phyloP scores from a whole-genome alignment of 2,797 vertebrate genomes.

The Triplophysa bombifrons region DNA sequence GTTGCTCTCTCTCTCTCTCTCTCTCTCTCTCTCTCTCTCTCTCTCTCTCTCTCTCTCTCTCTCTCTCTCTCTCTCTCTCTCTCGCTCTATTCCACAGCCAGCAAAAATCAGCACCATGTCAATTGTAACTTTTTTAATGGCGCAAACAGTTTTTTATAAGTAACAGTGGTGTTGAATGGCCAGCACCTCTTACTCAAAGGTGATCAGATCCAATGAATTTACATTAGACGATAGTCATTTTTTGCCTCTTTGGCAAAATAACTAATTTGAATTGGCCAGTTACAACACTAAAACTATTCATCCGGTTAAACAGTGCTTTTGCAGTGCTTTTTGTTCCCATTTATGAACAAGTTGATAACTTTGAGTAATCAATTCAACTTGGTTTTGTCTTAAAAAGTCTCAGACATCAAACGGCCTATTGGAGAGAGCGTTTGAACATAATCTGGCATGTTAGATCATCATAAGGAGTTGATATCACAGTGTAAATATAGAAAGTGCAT shows the following conservation, averaged over 20 bases:
- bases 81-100: conserved; percentile 16
- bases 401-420: neutral
- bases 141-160: conserved; percentile 8
- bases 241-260: neutral
- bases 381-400: neutral
- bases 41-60: conserved; percentile 28
- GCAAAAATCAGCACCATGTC: conserved; percentile 13
- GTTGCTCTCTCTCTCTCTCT: conserved; percentile 32
- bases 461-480: conserved; percentile 78
- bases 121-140: conserved; percentile 45
- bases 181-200: neutral
- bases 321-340: neutral
- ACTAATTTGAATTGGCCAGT: neutral
- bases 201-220: neutral
- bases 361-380: neutral
- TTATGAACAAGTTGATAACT: neutral
- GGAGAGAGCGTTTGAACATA: conserved; percentile 33
- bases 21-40: conserved; percentile 28
- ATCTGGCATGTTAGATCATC: conserved; percentile 60
- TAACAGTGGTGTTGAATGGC: conserved; percentile 1
- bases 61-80: conserved; percentile 30
- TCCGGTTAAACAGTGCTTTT: neutral
- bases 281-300: neutral
- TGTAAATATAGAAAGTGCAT: conserved; percentile 76
- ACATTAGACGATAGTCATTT: neutral